Evolutionary conservation across 2,797 vertebrate genomes (phyloP), one percentile per base, ranked within the genome.

Genomic region (Schizothorax lantsangensis): DNA sequence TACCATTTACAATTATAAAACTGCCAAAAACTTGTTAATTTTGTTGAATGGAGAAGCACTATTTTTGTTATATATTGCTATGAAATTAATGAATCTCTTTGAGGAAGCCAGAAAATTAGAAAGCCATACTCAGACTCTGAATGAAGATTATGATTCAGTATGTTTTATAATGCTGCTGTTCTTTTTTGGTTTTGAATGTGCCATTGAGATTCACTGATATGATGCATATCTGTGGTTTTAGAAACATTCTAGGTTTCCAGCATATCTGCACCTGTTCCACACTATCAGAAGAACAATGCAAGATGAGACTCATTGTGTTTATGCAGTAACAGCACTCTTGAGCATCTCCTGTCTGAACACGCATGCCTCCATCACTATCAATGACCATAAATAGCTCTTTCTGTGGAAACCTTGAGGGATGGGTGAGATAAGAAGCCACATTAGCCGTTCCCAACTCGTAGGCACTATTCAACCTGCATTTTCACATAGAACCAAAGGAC

Each of bases 241-340:
- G 62, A 88, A 57, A 54, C 49, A 23, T 49, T 81, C 69, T 81
- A 71, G 74, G 57, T 45, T 79, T n/a, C n/a, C 79, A 81, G 83
- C 36, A 80, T 77, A n/a, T 62, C 36, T 47, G 40, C 71, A 68
- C 64, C 47, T 72, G 80, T 88, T 74, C 52, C 54, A 64, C 84
- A 66, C 83, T 89, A 82, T 88, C 74, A 78, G 68, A 89, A 86
- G 69, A 86, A 86, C 80, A 86, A 89, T 90, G 74, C 86, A 87
- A 89, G 88, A 88, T 83, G 90, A 91, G 86, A 87, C 85, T 91
- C 88, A 90, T 87, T 88, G 87, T 87, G 83, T 91, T 89, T 88
- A 86, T 90, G 86, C 77, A 82, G 57, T 87, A 91, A 84, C 72
- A 83, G 81, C 74, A 86, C 87, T 86, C 88, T 84, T 88, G 86